Evolutionary conservation across 2,113 vertebrate species (phyloP).

Genomic region (Microtus oregoni): DNA sequence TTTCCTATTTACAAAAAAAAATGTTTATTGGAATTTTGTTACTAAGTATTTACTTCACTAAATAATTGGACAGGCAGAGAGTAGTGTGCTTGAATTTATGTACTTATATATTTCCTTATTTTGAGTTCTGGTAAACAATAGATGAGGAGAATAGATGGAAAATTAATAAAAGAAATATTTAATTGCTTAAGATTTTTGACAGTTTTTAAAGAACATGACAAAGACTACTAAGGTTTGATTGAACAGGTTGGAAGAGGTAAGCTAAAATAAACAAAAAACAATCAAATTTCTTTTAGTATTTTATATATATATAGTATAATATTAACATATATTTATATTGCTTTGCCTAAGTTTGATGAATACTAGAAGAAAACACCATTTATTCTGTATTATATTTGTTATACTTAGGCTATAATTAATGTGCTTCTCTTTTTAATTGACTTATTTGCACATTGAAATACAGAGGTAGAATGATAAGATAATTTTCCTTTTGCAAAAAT

Average conservation of each 20-base stretch:
- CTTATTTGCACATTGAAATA: neutral
- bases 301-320: no score
- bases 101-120: neutral
- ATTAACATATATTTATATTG: neutral
- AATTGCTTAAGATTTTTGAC: neutral
- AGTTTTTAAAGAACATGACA: neutral
- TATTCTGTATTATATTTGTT: neutral
- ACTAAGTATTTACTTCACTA: neutral
- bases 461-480: neutral
- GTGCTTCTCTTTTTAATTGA: neutral
- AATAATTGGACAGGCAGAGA: neutral
- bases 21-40: neutral
- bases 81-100: neutral
- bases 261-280: neutral
- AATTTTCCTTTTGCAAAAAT: neutral
- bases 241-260: neutral
- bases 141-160: neutral
- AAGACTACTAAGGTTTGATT: neutral
- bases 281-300: no score
- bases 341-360: neutral
- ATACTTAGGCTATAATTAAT: neutral
- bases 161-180: constrained; percentile 29
- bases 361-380: neutral
- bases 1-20: neutral
- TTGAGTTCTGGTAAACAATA: neutral